Conservation (phyloP, 2,797 vertebrate species). For the Melanotaenia parkinsoni region DNA sequence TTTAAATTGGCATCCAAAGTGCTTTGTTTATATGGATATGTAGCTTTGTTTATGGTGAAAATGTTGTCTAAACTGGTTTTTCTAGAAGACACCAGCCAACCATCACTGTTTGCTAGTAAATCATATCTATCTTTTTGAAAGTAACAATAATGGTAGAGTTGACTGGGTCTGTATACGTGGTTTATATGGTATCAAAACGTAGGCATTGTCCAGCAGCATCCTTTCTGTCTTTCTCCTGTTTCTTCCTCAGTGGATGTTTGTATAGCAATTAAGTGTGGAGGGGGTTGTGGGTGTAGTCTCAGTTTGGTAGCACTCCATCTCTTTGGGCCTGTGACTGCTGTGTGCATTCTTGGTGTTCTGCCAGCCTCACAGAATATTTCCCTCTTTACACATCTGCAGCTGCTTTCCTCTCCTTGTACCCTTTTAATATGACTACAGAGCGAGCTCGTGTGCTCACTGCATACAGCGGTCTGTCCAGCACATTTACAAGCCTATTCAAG, state of each 20-base stretch:
- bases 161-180: neutral
- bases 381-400: slow-evolving; percentile 74
- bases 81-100: neutral
- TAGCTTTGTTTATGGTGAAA: neutral
- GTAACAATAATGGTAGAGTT: neutral
- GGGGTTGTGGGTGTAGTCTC: slow-evolving; percentile 51
- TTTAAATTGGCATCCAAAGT: neutral
- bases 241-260: slow-evolving; percentile 64
- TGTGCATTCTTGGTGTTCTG: slow-evolving; percentile 75
- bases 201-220: slow-evolving; percentile 12
- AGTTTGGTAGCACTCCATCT: slow-evolving; percentile 68
- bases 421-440: slow-evolving; percentile 9
- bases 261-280: slow-evolving; percentile 57
- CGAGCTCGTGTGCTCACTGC: slow-evolving; percentile 16
- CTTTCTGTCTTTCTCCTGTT: slow-evolving; percentile 23
- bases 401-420: slow-evolving; percentile 43
- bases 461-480: slow-evolving; percentile 23
- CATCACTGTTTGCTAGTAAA: neutral
- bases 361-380: slow-evolving; percentile 72
- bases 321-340: slow-evolving; percentile 73
- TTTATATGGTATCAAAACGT: slow-evolving; percentile 2
- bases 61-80: neutral
- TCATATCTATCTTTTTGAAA: neutral
- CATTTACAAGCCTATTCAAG: slow-evolving; percentile 44
- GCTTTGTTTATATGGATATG: neutral